Conservation (phyloP, 37 sponge, comb jelly and placozoan genomes). For the Chondrilla cf. caribensis region DNA sequence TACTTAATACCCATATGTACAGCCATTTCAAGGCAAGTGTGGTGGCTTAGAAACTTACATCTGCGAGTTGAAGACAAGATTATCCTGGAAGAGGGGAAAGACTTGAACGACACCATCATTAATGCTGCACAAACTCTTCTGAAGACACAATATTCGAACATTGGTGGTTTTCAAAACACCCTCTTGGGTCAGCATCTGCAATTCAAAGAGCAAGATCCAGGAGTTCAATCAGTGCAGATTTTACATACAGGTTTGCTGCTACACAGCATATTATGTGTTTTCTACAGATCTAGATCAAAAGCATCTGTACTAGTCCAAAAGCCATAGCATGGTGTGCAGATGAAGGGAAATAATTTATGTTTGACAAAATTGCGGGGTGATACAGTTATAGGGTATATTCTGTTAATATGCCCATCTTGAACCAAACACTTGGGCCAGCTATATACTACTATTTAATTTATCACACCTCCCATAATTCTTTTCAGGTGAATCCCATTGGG, state of each 20-base stretch:
- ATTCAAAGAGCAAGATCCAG: not conserved
- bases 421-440: no score
- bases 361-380: no score
- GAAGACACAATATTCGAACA: not conserved
- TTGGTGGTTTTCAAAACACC: not conserved
- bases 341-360: no score
- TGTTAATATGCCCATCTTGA: no score
- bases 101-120: not conserved
- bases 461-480: no score
- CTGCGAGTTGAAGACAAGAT: not conserved
- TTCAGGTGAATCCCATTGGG: not conserved
- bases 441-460: no score
- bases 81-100: not conserved
- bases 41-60: not conserved
- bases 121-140: not conserved
- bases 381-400: no score
- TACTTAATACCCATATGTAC: no score
- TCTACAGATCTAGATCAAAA: not conserved
- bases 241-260: conserved; percentile 12
- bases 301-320: no score
- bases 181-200: not conserved
- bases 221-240: not conserved
- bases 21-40: not conserved
- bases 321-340: no score
- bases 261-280: no score